Evolutionary conservation across 30 jellyfish, hydroid and myxozoan genomes (phyloP), one percentile per base, ranked within the genome.

Genomic region (Pelagia noctiluca): DNA sequence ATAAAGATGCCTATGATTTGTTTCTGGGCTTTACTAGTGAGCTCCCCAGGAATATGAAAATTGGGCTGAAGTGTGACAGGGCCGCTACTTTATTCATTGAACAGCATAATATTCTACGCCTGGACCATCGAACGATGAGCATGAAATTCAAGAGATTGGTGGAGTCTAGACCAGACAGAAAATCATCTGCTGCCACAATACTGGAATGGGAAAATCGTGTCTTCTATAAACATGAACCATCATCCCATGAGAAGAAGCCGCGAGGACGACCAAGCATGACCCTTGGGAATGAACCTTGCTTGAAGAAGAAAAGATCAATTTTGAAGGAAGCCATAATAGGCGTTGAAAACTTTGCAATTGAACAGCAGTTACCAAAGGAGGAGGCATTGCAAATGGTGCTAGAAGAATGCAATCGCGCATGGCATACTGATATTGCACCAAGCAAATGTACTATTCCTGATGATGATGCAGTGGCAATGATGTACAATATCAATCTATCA

Each of bases 281-380:
- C 22, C 69, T 53, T 2, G 69, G 69, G 22, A 33, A 53, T 53
- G 69, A 33, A 29, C 69, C 69, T n/a, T 53, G 69, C 13, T n/a
- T 53, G 69, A 53, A 53, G 69, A 47, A 53, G 69, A 29, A 53
- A 53, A 53, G 69, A 53, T 53, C 69, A 12, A 53, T 53, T 53
- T 33, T 53, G 22, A 3, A 53, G 69, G 69, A 53, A 53, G 69
- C 69, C 22, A 33, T 53, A 12, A 53, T n/a, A 53, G 69, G 32
- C 69, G 26, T 53, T 2, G 69, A 53, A 53, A 12, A 53, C 26
- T 53, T 53, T 2, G 16, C 3, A n/a, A 33, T 33, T n/a, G 69
- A 53, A 4, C 69, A 13, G 69, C 22, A 3, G 26, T 53, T 53
- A 33, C 32, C 1, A 33, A 53, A 53, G 3, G 16, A 29, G 69